Conservation (phyloP, 1,140 invertebrate species). For the Lepidurus packardi region DNA sequence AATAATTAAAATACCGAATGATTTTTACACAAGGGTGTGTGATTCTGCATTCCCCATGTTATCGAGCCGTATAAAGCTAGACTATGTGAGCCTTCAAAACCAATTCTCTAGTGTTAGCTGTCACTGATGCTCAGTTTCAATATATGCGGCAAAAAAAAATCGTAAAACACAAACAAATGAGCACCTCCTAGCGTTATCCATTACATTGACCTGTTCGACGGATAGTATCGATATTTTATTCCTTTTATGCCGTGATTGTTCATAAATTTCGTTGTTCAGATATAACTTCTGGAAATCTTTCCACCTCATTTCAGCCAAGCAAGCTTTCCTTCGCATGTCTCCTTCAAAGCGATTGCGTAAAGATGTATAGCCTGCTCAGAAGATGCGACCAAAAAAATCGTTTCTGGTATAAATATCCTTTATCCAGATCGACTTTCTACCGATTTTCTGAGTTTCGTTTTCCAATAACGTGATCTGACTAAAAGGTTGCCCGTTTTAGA, state of each 20-base stretch:
- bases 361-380: background rate
- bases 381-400: background rate
- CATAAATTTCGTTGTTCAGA: background rate
- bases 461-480: background rate
- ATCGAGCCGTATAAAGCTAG: too few relatives aligned
- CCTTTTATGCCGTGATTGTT: background rate
- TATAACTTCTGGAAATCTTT: background rate
- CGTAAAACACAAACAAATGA: too few relatives aligned
- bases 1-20: too few relatives aligned
- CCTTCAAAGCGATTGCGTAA: constrained; percentile 11
- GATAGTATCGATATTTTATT: background rate
- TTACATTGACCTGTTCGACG: background rate
- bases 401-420: too few relatives aligned
- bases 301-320: background rate
- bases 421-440: background rate
- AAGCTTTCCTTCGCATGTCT: background rate
- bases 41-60: too few relatives aligned
- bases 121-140: too few relatives aligned
- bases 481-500: background rate
- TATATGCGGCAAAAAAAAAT: too few relatives aligned
- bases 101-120: too few relatives aligned
- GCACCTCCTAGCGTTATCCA: too few relatives aligned
- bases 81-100: too few relatives aligned
- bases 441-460: background rate
- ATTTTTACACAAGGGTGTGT: too few relatives aligned